Percentiles rank a stretch among this genome's conserved stretches.
phyloP scores from a whole-genome alignment of 2,113 vertebrate species.

The Fregata magnificens region DNA sequence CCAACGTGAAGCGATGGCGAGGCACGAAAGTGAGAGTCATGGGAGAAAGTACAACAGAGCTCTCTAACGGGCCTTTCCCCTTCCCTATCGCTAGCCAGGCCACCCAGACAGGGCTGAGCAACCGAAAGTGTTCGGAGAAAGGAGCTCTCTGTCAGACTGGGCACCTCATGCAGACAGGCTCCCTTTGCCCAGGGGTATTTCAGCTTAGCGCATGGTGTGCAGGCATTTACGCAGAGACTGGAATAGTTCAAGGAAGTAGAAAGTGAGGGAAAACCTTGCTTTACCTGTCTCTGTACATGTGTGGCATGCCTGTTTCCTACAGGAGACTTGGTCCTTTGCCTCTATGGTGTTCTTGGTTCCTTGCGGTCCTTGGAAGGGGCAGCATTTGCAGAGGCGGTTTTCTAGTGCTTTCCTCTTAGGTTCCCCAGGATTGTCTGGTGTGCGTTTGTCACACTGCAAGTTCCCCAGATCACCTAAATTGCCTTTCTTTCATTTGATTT shows the following conservation, averaged over 20 bases:
- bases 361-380: neutral
- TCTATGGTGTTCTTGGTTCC: neutral
- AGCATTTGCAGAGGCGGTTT: neutral
- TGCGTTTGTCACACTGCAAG: neutral
- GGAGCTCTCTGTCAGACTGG: accelerated
- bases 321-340: neutral
- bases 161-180: neutral
- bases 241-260: neutral
- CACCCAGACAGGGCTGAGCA: neutral
- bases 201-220: too few relatives aligned
- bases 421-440: neutral
- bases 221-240: neutral
- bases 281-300: neutral
- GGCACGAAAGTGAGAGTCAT: too few relatives aligned
- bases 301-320: neutral
- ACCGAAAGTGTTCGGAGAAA: accelerated
- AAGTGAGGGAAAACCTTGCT: neutral
- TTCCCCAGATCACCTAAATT: neutral
- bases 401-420: neutral
- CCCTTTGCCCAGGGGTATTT: neutral
- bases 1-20: accelerated
- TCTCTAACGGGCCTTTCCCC: too few relatives aligned
- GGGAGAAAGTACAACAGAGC: too few relatives aligned
- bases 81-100: neutral
- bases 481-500: neutral